These are phyloP conservation scores for Drosophila seclusa DNA, from an alignment of 2,888 invertebrate genomes.

Conservation along the genomic window DNA sequence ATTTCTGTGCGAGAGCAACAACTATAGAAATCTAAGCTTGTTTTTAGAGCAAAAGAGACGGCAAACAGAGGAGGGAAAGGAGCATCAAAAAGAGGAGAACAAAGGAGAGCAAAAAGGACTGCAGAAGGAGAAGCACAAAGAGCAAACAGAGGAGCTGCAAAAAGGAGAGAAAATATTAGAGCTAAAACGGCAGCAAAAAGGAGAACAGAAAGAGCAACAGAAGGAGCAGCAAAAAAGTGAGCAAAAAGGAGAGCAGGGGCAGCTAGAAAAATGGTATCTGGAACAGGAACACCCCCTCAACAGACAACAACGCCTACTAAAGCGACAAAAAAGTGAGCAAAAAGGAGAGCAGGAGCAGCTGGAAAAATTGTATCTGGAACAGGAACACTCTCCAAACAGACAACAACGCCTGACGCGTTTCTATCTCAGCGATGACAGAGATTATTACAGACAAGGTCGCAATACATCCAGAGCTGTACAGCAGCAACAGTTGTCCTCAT, in stretches of 20 bases:
- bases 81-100: background rate
- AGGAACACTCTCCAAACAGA: background rate
- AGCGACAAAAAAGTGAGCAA: background rate
- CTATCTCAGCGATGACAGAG: background rate
- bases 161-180: background rate
- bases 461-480: background rate
- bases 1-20: background rate
- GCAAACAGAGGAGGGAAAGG: background rate
- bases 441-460: background rate
- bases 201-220: background rate
- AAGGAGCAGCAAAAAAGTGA: background rate
- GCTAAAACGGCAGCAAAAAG: background rate
- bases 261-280: too few relatives aligned
- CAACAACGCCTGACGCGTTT: background rate
- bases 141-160: background rate
- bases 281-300: too few relatives aligned
- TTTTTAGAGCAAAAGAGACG: background rate
- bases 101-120: background rate
- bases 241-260: background rate
- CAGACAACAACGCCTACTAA: too few relatives aligned
- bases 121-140: background rate
- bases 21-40: constrained; percentile 2
- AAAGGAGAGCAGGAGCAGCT: background rate
- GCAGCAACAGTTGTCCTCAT: background rate
- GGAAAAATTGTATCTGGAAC: background rate